Conservation (phyloP, 1,140 invertebrate genomes). For the Spodoptera frugiperda region DNA sequence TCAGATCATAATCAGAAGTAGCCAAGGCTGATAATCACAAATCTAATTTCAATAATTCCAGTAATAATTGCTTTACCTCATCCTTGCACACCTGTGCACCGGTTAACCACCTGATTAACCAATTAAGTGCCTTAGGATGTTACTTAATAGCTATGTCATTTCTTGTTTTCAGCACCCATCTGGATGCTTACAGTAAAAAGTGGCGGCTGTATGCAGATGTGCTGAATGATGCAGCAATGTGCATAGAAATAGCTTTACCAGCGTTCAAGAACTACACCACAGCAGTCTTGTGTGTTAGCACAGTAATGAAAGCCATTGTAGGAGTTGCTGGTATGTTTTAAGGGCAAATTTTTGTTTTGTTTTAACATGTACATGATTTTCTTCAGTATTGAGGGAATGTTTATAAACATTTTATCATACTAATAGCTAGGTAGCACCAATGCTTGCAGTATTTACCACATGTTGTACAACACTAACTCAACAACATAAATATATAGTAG, state of each 20-base stretch:
- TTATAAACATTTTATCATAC: too few relatives aligned
- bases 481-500: too few relatives aligned
- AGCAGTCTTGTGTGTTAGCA: constrained; percentile 89
- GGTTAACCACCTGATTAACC: too few relatives aligned
- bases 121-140: not conserved
- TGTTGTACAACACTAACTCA: too few relatives aligned
- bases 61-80: too few relatives aligned
- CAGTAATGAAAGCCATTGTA: constrained; percentile 91
- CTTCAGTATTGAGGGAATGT: too few relatives aligned
- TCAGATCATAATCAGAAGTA: too few relatives aligned
- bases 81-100: too few relatives aligned
- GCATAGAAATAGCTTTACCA: constrained; percentile 92
- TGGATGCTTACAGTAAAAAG: constrained; percentile 95
- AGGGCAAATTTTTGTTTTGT: not conserved
- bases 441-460: too few relatives aligned
- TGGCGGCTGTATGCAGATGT: constrained; percentile 98
- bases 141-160: not conserved
- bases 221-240: constrained; percentile 96
- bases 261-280: constrained; percentile 87
- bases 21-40: too few relatives aligned
- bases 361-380: not conserved
- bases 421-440: too few relatives aligned
- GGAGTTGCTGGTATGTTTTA: constrained; percentile 92
- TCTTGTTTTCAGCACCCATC: constrained; percentile 87
- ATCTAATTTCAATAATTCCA: too few relatives aligned